Conservation (phyloP, 1,140 invertebrate genomes). For the Dufourea novaeangliae region DNA sequence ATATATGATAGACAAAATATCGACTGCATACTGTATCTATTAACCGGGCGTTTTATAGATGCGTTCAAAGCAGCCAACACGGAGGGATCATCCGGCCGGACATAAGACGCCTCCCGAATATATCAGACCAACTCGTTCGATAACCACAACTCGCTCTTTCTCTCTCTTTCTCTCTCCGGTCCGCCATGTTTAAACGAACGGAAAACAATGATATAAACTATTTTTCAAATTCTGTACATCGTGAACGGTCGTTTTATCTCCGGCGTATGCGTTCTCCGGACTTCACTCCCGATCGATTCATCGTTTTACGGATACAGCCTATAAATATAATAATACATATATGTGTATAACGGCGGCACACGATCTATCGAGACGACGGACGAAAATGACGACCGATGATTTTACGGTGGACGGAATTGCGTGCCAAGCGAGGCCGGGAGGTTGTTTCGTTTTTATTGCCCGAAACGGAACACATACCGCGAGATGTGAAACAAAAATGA, state of each 20-base stretch:
- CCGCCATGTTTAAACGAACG: neutral
- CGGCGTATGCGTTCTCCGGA: neutral
- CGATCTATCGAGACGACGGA: constrained; percentile 27
- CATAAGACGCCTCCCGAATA: constrained; percentile 1
- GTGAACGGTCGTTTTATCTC: neutral
- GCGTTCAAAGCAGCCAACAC: constrained; percentile 22
- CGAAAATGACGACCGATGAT: constrained; percentile 39
- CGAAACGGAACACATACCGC: too few relatives aligned
- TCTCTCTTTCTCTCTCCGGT: neutral
- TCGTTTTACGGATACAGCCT: constrained; percentile 28
- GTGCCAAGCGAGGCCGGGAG: constrained; percentile 71
- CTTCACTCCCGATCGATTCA: constrained; percentile 5
- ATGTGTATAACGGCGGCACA: constrained; percentile 15
- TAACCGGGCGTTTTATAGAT: constrained; percentile 38
- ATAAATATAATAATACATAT: too few relatives aligned
- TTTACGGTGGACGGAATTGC: constrained; percentile 52
- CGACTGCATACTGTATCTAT: constrained; percentile 48
- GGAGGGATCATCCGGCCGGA: neutral
- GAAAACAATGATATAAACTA: neutral
- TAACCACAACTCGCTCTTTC: too few relatives aligned
- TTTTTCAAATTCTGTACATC: neutral
- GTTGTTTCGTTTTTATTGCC: constrained; percentile 75
- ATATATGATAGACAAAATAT: constrained; percentile 51
- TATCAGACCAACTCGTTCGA: neutral
- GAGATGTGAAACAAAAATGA: constrained; percentile 61